A percentile compares a stretch with the other conserved stretches of the same genome.
Conservation (phyloP, 2,797 vertebrate genomes). For the Acropternis orthonyx region DNA sequence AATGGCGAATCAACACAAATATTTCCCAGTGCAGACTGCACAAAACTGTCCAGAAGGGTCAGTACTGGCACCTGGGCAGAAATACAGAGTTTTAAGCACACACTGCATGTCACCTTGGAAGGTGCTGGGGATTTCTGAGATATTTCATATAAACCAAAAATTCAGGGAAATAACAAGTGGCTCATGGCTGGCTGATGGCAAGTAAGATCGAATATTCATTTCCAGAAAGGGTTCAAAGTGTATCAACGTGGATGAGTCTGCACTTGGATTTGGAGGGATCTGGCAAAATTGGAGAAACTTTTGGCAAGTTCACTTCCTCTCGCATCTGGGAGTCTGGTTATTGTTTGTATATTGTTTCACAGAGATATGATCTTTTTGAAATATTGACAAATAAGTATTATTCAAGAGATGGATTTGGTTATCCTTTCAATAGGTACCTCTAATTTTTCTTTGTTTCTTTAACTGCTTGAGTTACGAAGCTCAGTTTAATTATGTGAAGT, state of each 20-base stretch:
- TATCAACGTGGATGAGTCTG: not conserved
- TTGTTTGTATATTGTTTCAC: not conserved
- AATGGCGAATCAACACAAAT: not conserved
- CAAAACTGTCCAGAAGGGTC: not conserved
- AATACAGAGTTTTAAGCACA: accelerated
- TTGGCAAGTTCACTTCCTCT: not conserved
- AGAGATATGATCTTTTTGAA: not conserved
- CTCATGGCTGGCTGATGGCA: not conserved
- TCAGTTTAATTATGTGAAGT: not conserved
- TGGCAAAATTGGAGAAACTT: not conserved
- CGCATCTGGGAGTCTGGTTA: not conserved
- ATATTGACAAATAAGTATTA: not conserved
- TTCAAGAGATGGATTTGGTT: not conserved
- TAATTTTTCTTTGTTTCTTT: not conserved
- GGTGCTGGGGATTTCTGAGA: not conserved
- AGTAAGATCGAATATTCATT: not conserved
- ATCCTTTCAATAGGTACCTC: not conserved
- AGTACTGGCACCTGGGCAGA: not conserved
- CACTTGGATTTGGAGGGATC: not conserved
- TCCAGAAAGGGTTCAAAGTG: not conserved
- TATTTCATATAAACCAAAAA: not conserved
- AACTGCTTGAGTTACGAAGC: not conserved
- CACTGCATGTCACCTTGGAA: accelerated
- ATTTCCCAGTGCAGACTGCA: not conserved
- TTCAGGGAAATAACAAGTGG: not conserved